phyloP scores from a whole-genome alignment of 2,113 vertebrate genomes.

The Pimephales promelas region DNA sequence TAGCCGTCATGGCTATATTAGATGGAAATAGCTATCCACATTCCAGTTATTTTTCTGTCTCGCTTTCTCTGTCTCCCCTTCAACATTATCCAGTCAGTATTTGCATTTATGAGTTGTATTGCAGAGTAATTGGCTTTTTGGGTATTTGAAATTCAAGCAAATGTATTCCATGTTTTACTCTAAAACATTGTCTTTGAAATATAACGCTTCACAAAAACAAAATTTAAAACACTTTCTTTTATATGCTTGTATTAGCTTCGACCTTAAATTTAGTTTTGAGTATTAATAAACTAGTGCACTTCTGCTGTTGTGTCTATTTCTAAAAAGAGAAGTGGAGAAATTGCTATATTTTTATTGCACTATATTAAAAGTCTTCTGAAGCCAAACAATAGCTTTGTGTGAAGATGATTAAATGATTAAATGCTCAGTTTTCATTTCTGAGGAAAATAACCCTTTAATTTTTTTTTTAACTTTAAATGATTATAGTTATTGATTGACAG shows the following conservation, averaged over 20 bases:
- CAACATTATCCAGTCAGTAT: neutral
- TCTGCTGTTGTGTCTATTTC: neutral
- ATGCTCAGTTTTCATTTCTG: neutral
- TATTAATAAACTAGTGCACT: neutral
- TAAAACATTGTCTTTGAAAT: too few relatives aligned
- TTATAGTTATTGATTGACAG: neutral
- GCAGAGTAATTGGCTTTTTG: neutral
- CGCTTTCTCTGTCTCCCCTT: neutral
- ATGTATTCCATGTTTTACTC: neutral
- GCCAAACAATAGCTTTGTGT: neutral
- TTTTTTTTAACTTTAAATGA: neutral
- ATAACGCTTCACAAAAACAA: neutral
- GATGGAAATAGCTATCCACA: slow-evolving; percentile 53
- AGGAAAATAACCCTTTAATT: too few relatives aligned
- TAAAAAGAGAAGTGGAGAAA: slow-evolving; percentile 22
- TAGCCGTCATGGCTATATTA: neutral
- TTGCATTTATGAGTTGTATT: slow-evolving; percentile 1
- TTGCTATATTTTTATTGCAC: too few relatives aligned
- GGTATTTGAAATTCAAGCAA: neutral
- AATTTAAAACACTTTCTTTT: neutral
- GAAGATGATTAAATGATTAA: neutral
- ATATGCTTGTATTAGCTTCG: neutral
- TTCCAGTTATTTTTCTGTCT: slow-evolving; percentile 59
- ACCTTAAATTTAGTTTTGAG: neutral
- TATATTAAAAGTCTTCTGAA: neutral